Base-by-base conservation (phyloP, 2,113 vertebrate genomes). In the Sphyrna mokarran region DNA sequence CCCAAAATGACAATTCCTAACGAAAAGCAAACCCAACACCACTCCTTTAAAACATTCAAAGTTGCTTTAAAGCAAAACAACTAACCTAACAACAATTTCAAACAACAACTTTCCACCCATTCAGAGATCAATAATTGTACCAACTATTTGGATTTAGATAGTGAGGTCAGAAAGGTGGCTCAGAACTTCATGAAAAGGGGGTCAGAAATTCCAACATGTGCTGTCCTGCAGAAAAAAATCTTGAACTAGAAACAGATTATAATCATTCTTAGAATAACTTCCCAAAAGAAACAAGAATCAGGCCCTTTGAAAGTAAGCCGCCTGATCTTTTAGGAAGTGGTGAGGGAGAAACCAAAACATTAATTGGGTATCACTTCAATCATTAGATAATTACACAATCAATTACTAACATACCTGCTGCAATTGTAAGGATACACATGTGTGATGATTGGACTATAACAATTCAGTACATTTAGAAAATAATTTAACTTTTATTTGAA, bases 251-350 rank as follows among this genome's bases (percentile, higher is more conserved):
- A 89, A 1, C 8, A 58, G 80, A 18, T 80, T 48, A 40, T 54
- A 87, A 48, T 89, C 86, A 89, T 89, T 89, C 86, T 89, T 89
- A 29, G 26, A 89, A 89, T 16, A 89, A 43, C 23, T 87, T 54
- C 85, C 23, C 48, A 11, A 26, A 43, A 87, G 23, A 26, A 87
- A 87, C n/a, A 83, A 83, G 78, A 83, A 83, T 4, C 7, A 5
- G n/a, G 37, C n/a, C 1, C 23, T 72, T 1, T 1, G 29, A 72
- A 72, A 72, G 72, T 26, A 76, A 33, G 29, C 26, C 0, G 72
- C 29, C 72, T 29, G 0, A 29, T 1, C 1, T 83, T 40, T 18
- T 40, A 7, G 16, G 37, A 43, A 40, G 80, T 20, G 16, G 37
- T 40, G 16, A 6, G 37, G 22, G 80, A 83, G 16, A 83, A 40